Evolutionary conservation across 2,888 invertebrate genomes (phyloP).

Genomic region (Orthosia gracilis): DNA sequence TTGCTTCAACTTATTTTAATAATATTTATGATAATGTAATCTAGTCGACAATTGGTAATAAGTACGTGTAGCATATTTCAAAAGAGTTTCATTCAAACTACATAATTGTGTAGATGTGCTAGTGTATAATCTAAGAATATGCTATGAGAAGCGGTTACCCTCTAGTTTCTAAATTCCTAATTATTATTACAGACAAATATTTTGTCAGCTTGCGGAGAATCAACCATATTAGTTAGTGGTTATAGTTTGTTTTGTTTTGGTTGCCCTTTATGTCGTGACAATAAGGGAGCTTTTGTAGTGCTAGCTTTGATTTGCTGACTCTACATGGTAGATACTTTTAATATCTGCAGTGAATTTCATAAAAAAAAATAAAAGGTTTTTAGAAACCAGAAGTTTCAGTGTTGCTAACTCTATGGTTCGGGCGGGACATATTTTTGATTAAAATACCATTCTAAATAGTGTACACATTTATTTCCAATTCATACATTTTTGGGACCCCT

Average conservation of each 20-base stretch:
- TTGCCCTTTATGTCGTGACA: too few species aligned
- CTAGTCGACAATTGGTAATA: conserved; percentile 1
- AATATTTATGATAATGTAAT: neutral
- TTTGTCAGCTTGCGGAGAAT: neutral
- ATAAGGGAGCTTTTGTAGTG: too few species aligned
- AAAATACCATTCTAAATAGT: conserved; percentile 45
- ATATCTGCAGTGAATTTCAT: too few species aligned
- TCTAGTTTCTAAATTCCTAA: conserved; percentile 4
- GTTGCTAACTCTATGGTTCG: conserved; percentile 23
- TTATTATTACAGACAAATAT: neutral
- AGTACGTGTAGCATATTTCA: neutral
- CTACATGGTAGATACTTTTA: too few species aligned
- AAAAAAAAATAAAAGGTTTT: neutral
- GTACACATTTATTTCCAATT: conserved; percentile 42
- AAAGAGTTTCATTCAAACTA: neutral
- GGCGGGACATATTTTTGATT: conserved; percentile 38
- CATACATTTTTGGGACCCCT: conserved; percentile 28
- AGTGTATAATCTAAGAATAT: neutral
- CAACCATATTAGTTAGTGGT: neutral
- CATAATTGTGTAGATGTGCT: conserved; percentile 3
- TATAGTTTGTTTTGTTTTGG: too few species aligned
- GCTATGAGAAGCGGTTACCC: neutral
- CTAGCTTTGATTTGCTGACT: too few species aligned
- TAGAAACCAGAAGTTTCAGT: neutral
- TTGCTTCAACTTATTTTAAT: conserved; percentile 1